A percentile compares a stretch with the other conserved stretches of the same genome.
Conservation (phyloP, 2,113 vertebrate genomes). For the Psittacula cyanocephala region DNA sequence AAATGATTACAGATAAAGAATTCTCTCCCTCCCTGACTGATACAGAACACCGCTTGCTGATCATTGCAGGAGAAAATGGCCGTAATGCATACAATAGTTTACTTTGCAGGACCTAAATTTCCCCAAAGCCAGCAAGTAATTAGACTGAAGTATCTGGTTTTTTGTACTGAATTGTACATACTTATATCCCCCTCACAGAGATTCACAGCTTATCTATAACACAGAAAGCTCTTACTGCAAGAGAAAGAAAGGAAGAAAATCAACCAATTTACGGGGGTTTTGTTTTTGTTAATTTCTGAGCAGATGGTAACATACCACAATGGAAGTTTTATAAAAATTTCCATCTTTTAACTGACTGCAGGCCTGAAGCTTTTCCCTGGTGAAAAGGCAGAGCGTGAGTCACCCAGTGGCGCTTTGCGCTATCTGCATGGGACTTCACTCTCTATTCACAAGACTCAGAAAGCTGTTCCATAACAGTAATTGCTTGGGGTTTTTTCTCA, state of each 20-base stretch:
- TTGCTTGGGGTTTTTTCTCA: background rate
- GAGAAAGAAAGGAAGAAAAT: slow-evolving; percentile 7
- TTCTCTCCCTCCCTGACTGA: background rate
- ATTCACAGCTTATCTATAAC: slow-evolving; percentile 13
- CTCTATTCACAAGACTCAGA: slow-evolving; percentile 51
- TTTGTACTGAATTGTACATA: background rate
- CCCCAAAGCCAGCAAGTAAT: background rate
- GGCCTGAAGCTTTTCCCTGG: slow-evolving; percentile 65
- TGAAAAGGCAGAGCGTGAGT: slow-evolving; percentile 56
- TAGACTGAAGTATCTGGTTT: background rate
- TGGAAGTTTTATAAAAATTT: slow-evolving; percentile 70
- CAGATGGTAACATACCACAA: slow-evolving; percentile 65
- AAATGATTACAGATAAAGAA: background rate
- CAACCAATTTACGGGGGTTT: slow-evolving; percentile 24
- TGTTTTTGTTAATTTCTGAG: slow-evolving; percentile 42
- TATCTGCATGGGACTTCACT: slow-evolving; percentile 66
- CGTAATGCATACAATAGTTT: background rate
- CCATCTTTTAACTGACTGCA: slow-evolving; percentile 66
- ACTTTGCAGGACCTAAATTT: background rate
- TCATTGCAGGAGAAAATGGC: background rate
- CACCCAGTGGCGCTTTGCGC: slow-evolving; percentile 26
- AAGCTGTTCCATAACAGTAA: slow-evolving; percentile 61
- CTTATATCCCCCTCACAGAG: background rate
- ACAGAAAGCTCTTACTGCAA: slow-evolving; percentile 33
- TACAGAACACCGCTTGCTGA: background rate